Evolutionary conservation across 2,888 invertebrate genomes (phyloP), one percentile per base, ranked within the genome.

Genomic region (Drosophila acutilabella): DNA sequence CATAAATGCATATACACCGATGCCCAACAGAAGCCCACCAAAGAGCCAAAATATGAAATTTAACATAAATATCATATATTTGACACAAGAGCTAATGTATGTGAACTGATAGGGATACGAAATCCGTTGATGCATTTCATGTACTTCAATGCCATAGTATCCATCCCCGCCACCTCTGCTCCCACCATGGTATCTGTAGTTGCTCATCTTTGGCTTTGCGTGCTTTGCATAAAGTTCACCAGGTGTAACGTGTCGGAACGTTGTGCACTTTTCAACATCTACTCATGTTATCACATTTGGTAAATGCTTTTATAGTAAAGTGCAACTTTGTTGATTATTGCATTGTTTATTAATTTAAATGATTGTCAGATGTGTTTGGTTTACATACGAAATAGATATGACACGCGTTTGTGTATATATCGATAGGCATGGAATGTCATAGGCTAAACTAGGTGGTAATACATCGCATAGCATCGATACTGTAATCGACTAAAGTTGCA

Each of bases 1-100:
- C 68, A 97, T 95, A 89, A 97, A 97, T 0, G 98, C 97, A 92
- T 98, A 98, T 7, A 97, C 93, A 6, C 98, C 98, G 67, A 98
- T 95, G 8, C 96, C 97, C 64, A 98, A 95, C 50, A 98, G 93
- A 13, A 97, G 92, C 30, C 97, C 97, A 62, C 98, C 98, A 81
- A 97, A 95, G 58, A 98, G 93, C 98, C 98, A 94, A 65, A 94
- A 94, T 76, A 91, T 86, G 70, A 90, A 92, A 76, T 92, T 92
- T 57, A 92, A 77, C 80, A 92, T 83, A 69, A 92, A 92, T 54
- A 92, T 92, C 91, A 92, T 90, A 70, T 92, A 92, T 68, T 92
- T 92, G 1, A 92, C 92, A 64, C 92, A 92, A 56, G 91, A 91
- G 54, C 91, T 91, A 20, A 91, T 92, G 71, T 91, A 92, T 33